Conservation (phyloP, 2,113 vertebrate species). For the Cairina moschata region DNA sequence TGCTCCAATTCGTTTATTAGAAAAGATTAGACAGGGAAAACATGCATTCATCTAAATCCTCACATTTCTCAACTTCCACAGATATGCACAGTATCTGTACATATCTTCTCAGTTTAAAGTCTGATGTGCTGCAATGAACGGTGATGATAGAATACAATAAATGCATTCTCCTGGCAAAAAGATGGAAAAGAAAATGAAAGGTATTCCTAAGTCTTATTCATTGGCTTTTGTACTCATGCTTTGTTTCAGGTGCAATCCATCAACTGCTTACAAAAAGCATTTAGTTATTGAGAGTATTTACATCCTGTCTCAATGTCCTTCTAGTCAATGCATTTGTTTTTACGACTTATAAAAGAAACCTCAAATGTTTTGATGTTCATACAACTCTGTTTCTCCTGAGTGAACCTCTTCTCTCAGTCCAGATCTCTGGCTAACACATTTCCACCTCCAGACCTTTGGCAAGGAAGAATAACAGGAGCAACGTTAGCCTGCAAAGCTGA, state of each 20-base stretch:
- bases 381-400: neutral
- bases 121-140: neutral
- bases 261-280: conserved; percentile 30
- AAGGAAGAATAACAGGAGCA: neutral
- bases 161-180: conserved; percentile 8
- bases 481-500: neutral
- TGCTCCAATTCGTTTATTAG: neutral
- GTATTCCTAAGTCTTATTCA: conserved; percentile 23
- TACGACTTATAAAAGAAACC: neutral
- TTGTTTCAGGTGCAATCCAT: conserved; percentile 31
- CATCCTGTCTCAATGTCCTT: neutral
- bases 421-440: neutral
- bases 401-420: neutral
- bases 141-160: neutral
- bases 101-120: neutral
- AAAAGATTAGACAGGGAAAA: neutral
- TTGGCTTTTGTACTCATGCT: neutral
- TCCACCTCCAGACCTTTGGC: neutral
- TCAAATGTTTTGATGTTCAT: neutral
- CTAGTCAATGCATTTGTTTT: conserved; percentile 31
- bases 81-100: neutral
- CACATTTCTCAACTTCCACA: neutral
- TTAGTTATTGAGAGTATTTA: conserved; percentile 43
- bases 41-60: neutral
- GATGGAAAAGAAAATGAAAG: conserved; percentile 23